These are phyloP conservation scores for Chelonus formosanus DNA, from an alignment of 2,888 invertebrate genomes.

Conservation along the genomic window DNA sequence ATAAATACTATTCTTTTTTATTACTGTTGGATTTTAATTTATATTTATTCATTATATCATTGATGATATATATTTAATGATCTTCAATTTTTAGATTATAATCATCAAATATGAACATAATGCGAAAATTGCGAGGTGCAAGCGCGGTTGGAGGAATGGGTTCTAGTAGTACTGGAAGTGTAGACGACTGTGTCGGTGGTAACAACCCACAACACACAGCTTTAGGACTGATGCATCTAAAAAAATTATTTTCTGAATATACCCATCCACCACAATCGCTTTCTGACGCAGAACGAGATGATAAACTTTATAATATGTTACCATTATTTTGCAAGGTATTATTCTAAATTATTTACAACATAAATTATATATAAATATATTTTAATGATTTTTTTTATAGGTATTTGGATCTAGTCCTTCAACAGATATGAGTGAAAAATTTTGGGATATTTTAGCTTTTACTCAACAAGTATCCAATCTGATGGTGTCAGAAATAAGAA, in stretches of 20 bases:
- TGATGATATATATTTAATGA: background rate
- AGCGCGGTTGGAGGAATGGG: conserved; percentile 67
- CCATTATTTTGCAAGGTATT: conserved; percentile 96
- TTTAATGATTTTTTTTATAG: conserved; percentile 65
- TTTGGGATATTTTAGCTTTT: conserved; percentile 94
- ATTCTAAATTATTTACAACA: no score
- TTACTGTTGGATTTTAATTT: background rate
- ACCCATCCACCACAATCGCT: conserved; percentile 86
- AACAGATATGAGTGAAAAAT: conserved; percentile 97
- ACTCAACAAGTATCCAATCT: conserved; percentile 93
- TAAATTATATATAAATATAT: no score
- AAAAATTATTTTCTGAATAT: conserved; percentile 95
- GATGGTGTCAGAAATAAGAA: conserved; percentile 96
- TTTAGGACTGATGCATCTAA: conserved; percentile 93
- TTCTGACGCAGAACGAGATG: conserved; percentile 84
- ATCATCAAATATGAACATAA: conserved; percentile 80
- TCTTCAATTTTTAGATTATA: conserved; percentile 30
- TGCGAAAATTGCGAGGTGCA: conserved; percentile 85
- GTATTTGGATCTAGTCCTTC: conserved; percentile 93
- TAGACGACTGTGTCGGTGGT: conserved; percentile 70
- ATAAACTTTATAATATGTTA: conserved; percentile 95
- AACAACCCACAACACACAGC: conserved; percentile 81
- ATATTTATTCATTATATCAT: background rate
- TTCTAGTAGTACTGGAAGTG: conserved; percentile 65
- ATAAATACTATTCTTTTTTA: background rate